Percentiles rank a stretch among this genome's conserved stretches.
Conservation (phyloP, 1,140 invertebrate genomes). For the Philopotamus ludificatus region DNA sequence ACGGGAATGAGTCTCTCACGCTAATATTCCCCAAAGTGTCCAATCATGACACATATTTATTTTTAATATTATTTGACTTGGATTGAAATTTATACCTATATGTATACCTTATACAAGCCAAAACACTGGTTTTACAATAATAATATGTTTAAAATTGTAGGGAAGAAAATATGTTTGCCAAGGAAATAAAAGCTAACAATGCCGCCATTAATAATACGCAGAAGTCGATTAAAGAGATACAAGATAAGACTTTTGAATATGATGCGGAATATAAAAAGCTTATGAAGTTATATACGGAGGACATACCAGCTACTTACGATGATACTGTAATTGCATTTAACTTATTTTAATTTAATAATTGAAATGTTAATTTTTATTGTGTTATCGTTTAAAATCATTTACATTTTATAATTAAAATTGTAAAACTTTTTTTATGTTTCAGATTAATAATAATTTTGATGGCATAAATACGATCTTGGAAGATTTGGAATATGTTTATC, state of each 20-base stretch:
- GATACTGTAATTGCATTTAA: too few species aligned
- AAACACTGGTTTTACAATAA: too few species aligned
- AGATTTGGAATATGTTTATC: too few species aligned
- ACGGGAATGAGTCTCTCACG: too few species aligned
- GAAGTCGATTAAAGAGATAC: not conserved
- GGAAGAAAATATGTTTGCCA: not conserved
- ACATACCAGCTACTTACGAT: not conserved
- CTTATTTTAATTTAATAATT: too few species aligned
- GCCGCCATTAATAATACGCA: not conserved
- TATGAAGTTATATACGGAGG: not conserved
- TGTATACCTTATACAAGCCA: not conserved
- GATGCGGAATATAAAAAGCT: not conserved
- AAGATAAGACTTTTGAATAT: not conserved
- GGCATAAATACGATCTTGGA: too few species aligned
- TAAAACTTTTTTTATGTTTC: too few species aligned
- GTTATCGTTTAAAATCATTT: too few species aligned
- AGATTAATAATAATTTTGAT: too few species aligned
- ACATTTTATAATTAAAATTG: too few species aligned
- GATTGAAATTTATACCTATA: not conserved
- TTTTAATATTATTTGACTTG: not conserved
- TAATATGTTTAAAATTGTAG: not conserved
- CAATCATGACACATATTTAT: not conserved
- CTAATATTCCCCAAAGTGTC: not conserved
- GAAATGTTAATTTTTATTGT: too few species aligned
- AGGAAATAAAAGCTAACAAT: not conserved